These are phyloP conservation scores for rabbit (Oryctolagus cuniculus) DNA, from an alignment of 2,113 vertebrate species.

Conservation along the genomic window DNA sequence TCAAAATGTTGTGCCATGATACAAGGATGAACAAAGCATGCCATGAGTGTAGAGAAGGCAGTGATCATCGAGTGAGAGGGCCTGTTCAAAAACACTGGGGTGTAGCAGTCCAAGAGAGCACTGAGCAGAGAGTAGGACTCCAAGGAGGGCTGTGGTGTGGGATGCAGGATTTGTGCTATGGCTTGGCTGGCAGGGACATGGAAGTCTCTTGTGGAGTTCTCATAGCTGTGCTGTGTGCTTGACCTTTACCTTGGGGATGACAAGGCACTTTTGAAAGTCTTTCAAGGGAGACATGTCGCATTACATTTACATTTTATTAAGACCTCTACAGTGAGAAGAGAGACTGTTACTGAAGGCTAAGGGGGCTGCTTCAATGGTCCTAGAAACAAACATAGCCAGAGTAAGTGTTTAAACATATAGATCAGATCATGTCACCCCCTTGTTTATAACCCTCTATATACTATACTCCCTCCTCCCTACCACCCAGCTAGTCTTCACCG, in stretches of 20 bases:
- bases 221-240: neutral
- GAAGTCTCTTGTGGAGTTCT: neutral
- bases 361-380: neutral
- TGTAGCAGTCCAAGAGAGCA: no score
- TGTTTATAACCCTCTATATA: neutral
- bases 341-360: neutral
- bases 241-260: neutral
- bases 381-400: conserved; percentile 28
- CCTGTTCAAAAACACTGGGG: neutral
- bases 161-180: rapidly evolving
- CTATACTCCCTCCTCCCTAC: no score
- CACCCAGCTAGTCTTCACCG: neutral
- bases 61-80: neutral
- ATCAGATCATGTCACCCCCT: neutral
- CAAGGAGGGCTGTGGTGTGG: rapidly evolving
- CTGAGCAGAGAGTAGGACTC: neutral
- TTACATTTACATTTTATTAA: neutral
- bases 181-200: rapidly evolving
- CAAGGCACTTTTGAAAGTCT: neutral
- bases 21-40: conserved; percentile 2
- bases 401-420: neutral
- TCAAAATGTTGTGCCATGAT: conserved; percentile 1
- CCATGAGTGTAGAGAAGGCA: neutral
- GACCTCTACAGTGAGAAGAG: conserved; percentile 16
- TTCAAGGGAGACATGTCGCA: neutral